Conservation (phyloP, 2,888 invertebrate species). For the Toxonevra muliebris region DNA sequence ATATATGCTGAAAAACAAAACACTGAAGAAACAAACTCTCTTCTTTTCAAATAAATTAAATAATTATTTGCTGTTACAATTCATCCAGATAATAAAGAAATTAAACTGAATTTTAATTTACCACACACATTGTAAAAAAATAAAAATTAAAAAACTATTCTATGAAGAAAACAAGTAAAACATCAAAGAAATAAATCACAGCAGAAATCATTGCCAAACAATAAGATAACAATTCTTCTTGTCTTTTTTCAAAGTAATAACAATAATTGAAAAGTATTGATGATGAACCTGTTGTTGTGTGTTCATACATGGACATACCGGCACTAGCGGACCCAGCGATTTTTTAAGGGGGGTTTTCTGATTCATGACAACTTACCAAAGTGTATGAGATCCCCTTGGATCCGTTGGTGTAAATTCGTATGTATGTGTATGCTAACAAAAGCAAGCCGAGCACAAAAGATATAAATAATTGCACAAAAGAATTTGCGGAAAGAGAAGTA, state of each 20-base stretch:
- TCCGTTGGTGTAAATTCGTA: background rate
- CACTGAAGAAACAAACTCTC: slow-evolving; percentile 31
- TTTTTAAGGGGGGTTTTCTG: no score
- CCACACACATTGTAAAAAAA: slow-evolving; percentile 34
- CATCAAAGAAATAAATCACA: slow-evolving; percentile 24
- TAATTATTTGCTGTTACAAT: background rate
- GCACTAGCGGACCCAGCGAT: no score
- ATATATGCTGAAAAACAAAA: slow-evolving; percentile 23
- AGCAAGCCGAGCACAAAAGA: background rate
- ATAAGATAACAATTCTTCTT: background rate
- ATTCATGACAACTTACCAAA: no score
- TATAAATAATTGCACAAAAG: slow-evolving; percentile 15
- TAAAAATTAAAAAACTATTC: slow-evolving; percentile 4
- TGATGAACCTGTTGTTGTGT: slow-evolving; percentile 7
- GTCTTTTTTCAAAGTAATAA: background rate
- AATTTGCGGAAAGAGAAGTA: background rate
- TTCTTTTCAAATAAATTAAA: background rate
- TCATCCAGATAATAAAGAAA: background rate
- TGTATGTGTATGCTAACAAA: background rate
- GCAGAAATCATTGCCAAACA: background rate
- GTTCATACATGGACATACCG: background rate
- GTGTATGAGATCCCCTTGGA: no score
- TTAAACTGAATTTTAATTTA: slow-evolving; percentile 15
- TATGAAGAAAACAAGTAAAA: slow-evolving; percentile 9
- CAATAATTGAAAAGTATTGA: slow-evolving; percentile 12